Evolutionary conservation across 2,888 invertebrate species (phyloP).

Genomic region (Hirudinaria manillensis): DNA sequence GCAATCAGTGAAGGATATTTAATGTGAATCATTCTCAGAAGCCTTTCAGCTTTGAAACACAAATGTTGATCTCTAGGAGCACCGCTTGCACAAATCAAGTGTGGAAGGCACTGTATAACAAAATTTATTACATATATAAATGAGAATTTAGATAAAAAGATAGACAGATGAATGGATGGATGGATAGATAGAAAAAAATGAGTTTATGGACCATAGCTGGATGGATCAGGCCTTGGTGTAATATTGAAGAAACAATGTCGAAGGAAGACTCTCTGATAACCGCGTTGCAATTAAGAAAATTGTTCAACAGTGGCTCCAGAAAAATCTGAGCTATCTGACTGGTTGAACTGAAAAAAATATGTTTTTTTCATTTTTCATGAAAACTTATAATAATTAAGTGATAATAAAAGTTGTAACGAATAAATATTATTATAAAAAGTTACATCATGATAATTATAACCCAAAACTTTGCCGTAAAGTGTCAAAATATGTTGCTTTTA

Average conservation of each 20-base stretch:
- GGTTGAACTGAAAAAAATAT: background rate
- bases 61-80: background rate
- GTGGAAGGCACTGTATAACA: slow-evolving; percentile 18
- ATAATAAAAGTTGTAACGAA: too few species aligned
- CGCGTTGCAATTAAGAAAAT: background rate
- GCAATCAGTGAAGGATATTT: slow-evolving; percentile 14
- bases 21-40: background rate
- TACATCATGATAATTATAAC: too few species aligned
- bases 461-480: too few species aligned
- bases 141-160: too few species aligned
- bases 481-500: too few species aligned
- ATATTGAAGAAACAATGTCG: background rate
- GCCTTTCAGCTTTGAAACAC: background rate
- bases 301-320: slow-evolving; percentile 10
- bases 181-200: background rate
- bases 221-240: slow-evolving; percentile 9
- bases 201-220: background rate
- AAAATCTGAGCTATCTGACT: slow-evolving; percentile 6
- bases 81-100: slow-evolving; percentile 16
- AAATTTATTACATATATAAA: background rate
- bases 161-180: too few species aligned
- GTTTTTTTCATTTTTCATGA: too few species aligned
- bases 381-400: too few species aligned
- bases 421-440: too few species aligned
- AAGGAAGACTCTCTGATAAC: background rate